phyloP scores from a whole-genome alignment of 1,140 invertebrate genomes.

The Drosophila aff. region DNA sequence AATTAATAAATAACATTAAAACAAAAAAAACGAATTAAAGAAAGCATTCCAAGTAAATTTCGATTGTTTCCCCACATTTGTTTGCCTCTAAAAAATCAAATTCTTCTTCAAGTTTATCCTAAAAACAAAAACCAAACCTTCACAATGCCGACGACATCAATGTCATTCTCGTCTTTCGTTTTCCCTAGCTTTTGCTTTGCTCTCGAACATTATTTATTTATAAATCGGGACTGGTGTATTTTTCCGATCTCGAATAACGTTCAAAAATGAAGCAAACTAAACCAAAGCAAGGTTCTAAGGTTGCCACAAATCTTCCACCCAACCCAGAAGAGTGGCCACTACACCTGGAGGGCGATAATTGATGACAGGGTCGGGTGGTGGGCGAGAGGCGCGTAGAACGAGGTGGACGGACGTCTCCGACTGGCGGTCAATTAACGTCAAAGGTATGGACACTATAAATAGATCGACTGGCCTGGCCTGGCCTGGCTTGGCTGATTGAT shows the following conservation, averaged over 20 bases:
- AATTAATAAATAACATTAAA: no score
- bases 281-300: no score
- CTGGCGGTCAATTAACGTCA: conserved; percentile 61
- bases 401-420: conserved; percentile 13
- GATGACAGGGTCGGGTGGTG: conserved; percentile 41
- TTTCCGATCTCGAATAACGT: no score
- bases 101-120: background rate
- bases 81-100: background rate
- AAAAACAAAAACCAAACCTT: background rate
- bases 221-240: no score
- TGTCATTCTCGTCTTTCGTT: background rate
- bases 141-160: no score
- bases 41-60: background rate
- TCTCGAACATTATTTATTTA: no score
- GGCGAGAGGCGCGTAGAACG: background rate
- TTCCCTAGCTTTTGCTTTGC: no score
- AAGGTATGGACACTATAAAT: conserved; percentile 48
- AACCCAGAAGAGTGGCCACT: conserved; percentile 7
- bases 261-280: background rate
- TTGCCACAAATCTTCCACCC: background rate
- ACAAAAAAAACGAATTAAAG: background rate
- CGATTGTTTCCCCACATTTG: background rate
- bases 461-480: conserved; percentile 30
- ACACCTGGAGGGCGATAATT: conserved; percentile 50
- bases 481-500: conserved; percentile 13